phyloP scores from a whole-genome alignment of 2,113 vertebrate species.

The Agapornis roseicollis region DNA sequence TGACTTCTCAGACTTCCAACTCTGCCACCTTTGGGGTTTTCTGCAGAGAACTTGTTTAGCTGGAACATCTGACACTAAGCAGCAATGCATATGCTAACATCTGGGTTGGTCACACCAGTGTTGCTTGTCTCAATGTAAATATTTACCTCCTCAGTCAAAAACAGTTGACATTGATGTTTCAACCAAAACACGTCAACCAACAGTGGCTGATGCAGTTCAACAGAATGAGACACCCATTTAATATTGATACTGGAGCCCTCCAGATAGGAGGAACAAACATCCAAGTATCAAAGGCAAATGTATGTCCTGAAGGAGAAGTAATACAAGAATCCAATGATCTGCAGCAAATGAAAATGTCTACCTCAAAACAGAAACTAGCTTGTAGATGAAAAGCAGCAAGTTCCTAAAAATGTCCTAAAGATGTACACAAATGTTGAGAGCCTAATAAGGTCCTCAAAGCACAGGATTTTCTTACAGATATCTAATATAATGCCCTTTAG shows the following conservation, averaged over 20 bases:
- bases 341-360: neutral
- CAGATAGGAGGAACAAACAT: neutral
- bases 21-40: neutral
- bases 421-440: neutral
- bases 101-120: neutral
- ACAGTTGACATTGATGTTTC: rapidly evolving
- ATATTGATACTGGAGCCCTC: neutral
- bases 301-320: neutral
- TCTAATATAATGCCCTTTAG: neutral
- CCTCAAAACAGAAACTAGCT: neutral
- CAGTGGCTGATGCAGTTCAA: rapidly evolving
- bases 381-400: neutral
- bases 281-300: neutral
- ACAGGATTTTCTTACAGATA: neutral
- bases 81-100: neutral
- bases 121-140: neutral
- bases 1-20: neutral
- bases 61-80: neutral
- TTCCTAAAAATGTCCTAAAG: neutral
- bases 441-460: neutral
- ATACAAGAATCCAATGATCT: neutral
- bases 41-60: neutral
- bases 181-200: rapidly evolving
- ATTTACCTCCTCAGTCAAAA: neutral
- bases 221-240: neutral